A percentile compares a stretch with the other conserved stretches of the same genome.
phyloP scores from a whole-genome alignment of 2,113 vertebrate genomes.

The Oriolus oriolus region DNA sequence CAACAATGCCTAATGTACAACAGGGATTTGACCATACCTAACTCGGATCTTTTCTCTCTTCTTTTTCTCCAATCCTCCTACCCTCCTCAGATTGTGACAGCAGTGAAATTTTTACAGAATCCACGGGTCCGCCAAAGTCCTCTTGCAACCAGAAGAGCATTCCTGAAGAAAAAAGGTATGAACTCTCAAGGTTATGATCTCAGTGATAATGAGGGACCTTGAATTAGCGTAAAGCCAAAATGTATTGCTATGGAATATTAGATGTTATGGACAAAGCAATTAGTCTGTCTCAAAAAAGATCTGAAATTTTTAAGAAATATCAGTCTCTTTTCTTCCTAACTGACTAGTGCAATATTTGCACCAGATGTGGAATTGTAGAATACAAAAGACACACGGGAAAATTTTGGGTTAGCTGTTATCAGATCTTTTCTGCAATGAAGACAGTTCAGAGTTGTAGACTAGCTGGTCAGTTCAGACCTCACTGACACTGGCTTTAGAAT shows the following conservation, averaged over 20 bases:
- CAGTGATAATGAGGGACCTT: not conserved
- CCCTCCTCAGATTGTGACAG: conserved; percentile 84
- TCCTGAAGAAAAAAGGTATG: conserved; percentile 97
- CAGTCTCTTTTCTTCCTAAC: not conserved
- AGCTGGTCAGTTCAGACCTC: not conserved
- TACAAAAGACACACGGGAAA: not conserved
- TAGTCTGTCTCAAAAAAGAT: not conserved
- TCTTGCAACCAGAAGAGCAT: conserved; percentile 84
- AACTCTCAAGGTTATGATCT: not conserved
- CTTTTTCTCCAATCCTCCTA: conserved; percentile 6
- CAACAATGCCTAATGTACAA: not conserved
- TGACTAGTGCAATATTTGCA: not conserved
- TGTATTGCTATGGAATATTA: not conserved
- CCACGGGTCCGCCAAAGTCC: conserved; percentile 91
- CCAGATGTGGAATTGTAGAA: conserved; percentile 13
- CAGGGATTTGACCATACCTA: not conserved
- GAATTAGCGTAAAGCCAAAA: not conserved
- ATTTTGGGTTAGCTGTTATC: not conserved
- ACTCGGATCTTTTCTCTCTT: conserved; percentile 22
- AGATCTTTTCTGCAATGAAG: not conserved
- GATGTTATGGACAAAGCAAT: not conserved
- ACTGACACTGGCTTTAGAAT: not conserved
- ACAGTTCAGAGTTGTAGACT: not conserved
- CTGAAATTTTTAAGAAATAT: not conserved
- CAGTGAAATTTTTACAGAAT: conserved; percentile 96